Evolutionary conservation across 2,888 invertebrate genomes (phyloP).

Genomic region (Dasypolia templi): DNA sequence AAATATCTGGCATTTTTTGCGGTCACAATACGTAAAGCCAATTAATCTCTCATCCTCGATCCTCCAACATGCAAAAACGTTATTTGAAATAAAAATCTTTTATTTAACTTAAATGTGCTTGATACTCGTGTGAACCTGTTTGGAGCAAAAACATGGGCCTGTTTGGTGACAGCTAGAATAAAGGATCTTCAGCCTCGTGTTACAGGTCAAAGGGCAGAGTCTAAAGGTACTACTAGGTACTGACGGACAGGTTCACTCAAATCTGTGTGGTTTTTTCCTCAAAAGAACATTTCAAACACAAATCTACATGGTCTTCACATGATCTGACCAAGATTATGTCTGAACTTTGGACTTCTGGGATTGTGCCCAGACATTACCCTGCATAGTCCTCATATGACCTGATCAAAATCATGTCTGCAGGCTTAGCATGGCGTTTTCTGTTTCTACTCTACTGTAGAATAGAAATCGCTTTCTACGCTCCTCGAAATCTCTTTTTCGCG

Average conservation of each 20-base stretch:
- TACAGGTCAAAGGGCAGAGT: not conserved
- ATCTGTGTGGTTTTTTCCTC: not conserved
- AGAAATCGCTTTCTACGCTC: no score
- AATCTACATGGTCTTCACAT: not conserved
- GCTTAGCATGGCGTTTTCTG: no score
- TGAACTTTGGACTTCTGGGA: no score
- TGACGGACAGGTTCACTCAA: not conserved
- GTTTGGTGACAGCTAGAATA: conserved; percentile 18
- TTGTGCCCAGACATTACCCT: no score
- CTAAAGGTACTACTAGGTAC: not conserved
- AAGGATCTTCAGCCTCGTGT: conserved; percentile 16
- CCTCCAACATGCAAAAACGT: conserved; percentile 44
- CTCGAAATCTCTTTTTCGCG: no score
- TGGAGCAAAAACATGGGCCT: conserved; percentile 24
- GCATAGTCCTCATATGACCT: no score
- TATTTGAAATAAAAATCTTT: conserved; percentile 37
- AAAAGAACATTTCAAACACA: not conserved
- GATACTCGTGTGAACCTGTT: conserved; percentile 13
- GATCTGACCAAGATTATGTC: not conserved
- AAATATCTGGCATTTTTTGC: conserved; percentile 46
- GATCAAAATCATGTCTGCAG: no score
- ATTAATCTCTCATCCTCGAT: conserved; percentile 50
- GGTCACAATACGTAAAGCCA: conserved; percentile 5
- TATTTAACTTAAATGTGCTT: conserved; percentile 35
- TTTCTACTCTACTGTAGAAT: no score